Evolutionary conservation across 2,888 invertebrate genomes (phyloP).

Genomic region (Phalera bucephala): DNA sequence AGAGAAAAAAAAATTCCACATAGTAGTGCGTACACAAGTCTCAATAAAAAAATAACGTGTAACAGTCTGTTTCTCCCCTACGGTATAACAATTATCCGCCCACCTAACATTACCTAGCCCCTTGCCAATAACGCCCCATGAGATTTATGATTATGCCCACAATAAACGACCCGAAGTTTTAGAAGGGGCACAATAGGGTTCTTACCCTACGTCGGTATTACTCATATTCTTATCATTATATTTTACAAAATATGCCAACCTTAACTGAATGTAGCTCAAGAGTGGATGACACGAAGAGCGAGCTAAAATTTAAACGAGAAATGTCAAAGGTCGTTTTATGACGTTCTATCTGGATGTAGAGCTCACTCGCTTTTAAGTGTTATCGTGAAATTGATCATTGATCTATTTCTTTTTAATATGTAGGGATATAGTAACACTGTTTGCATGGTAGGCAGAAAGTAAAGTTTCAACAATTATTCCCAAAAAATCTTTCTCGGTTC

Average conservation of each 20-base stretch:
- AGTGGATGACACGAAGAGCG: too few relatives aligned
- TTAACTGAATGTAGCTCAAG: slow-evolving; percentile 28
- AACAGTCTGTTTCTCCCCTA: slow-evolving; percentile 25
- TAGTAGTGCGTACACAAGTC: background rate
- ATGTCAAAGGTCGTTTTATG: too few relatives aligned
- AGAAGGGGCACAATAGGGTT: slow-evolving; percentile 40
- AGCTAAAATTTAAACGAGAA: too few relatives aligned
- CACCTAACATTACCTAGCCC: slow-evolving; percentile 34
- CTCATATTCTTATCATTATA: slow-evolving; percentile 33
- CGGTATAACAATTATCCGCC: slow-evolving; percentile 50
- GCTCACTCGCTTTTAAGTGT: too few relatives aligned
- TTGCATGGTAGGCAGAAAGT: too few relatives aligned
- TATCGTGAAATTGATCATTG: too few relatives aligned
- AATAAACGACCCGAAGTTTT: slow-evolving; percentile 53
- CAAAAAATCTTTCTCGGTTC: too few relatives aligned
- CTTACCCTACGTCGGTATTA: slow-evolving; percentile 39
- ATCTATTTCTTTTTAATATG: too few relatives aligned
- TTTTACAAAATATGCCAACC: slow-evolving; percentile 27
- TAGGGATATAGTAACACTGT: too few relatives aligned
- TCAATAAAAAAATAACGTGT: background rate
- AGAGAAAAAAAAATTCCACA: too few relatives aligned
- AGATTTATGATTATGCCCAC: slow-evolving; percentile 55
- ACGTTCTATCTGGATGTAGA: too few relatives aligned
- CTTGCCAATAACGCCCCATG: slow-evolving; percentile 50
- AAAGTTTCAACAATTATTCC: too few relatives aligned